Conservation (phyloP, 2,113 vertebrate genomes). For the Microcebus griseorufus region DNA sequence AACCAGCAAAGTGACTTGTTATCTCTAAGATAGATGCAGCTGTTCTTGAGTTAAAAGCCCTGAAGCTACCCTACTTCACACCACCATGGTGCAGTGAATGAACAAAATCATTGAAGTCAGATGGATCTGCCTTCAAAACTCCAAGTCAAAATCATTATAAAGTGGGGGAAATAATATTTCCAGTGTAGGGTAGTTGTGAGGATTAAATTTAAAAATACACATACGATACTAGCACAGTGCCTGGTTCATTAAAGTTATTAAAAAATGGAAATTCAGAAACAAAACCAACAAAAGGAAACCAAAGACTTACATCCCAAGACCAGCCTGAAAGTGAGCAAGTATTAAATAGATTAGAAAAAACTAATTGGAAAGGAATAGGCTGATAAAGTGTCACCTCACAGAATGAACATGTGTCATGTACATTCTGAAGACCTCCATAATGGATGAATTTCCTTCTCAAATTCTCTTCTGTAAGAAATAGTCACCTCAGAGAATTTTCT, state of each 20-base stretch:
- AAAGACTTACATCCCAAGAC: not conserved
- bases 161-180: not conserved
- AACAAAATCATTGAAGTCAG: not conserved
- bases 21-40: not conserved
- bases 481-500: not conserved
- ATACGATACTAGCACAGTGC: not conserved
- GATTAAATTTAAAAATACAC: not conserved
- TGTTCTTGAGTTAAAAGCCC: not conserved
- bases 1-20: not conserved
- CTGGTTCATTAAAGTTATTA: not conserved
- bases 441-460: not conserved
- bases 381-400: not conserved
- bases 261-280: conserved; percentile 33
- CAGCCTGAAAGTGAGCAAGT: not conserved
- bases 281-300: not conserved
- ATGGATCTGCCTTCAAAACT: not conserved
- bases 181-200: not conserved
- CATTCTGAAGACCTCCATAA: not conserved
- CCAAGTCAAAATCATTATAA: conserved; percentile 23
- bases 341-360: too few species aligned
- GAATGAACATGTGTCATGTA: accelerated
- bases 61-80: not conserved
- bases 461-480: not conserved
- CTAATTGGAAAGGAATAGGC: not conserved
- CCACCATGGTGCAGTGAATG: not conserved